phyloP scores from a whole-genome alignment of 2,113 vertebrate species.

The Puntigrus tetrazona region DNA sequence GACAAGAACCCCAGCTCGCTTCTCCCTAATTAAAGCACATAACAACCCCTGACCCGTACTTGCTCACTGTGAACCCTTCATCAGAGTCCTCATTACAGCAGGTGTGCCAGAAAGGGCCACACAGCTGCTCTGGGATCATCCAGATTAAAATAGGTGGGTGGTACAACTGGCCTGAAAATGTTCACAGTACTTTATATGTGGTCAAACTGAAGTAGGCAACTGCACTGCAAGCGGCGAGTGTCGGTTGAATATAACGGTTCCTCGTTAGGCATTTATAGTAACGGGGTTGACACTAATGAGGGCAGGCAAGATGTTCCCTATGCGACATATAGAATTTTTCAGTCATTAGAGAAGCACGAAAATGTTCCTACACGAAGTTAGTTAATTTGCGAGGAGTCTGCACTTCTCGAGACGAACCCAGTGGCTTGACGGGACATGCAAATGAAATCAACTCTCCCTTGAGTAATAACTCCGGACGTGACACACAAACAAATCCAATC shows the following conservation, averaged over 20 bases:
- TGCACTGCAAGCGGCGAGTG: neutral
- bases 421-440: conserved; percentile 16
- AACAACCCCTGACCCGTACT: neutral
- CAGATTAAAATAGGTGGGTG: conserved; percentile 1
- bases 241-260: conserved; percentile 20
- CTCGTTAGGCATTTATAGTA: conserved; percentile 31
- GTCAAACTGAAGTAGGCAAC: conserved; percentile 17
- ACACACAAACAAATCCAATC: neutral
- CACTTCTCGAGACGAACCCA: conserved; percentile 12
- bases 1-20: neutral
- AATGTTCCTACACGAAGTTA: conserved; percentile 9
- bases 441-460: neutral
- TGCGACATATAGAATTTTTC: conserved; percentile 17
- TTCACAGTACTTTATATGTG: conserved; percentile 13
- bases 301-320: conserved; percentile 5
- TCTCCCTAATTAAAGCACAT: neutral
- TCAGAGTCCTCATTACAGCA: neutral
- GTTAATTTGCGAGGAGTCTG: conserved; percentile 24
- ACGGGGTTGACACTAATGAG: conserved; percentile 23
- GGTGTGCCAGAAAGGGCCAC: neutral
- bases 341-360: conserved; percentile 31
- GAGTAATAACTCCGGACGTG: neutral
- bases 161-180: neutral
- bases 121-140: conserved; percentile 24
- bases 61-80: conserved; percentile 7